Conservation (phyloP, 2,797 vertebrate species). For the Pipistrellus kuhlii region DNA sequence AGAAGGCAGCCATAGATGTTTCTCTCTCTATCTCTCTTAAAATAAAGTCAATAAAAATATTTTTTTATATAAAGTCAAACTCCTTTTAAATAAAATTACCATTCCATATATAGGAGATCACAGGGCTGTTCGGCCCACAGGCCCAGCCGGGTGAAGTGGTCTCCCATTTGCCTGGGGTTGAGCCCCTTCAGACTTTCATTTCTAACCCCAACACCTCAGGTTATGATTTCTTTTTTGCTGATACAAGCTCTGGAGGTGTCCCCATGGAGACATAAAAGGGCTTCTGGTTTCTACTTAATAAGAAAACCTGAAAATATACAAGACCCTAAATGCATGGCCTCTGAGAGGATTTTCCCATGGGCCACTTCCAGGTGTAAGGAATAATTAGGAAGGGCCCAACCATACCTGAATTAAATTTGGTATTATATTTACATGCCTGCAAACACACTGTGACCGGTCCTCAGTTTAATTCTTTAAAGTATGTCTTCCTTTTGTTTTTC, state of each 20-base stretch:
- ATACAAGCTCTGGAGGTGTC: slow-evolving; percentile 65
- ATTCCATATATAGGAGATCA: not conserved
- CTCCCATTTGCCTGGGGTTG: not conserved
- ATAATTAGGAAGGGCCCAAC: slow-evolving; percentile 76
- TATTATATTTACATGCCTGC: slow-evolving; percentile 33
- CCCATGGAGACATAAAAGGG: slow-evolving; percentile 78
- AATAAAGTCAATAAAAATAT: not conserved
- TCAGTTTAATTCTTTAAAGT: slow-evolving; percentile 2
- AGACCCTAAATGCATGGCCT: slow-evolving; percentile 77
- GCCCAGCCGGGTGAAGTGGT: not conserved
- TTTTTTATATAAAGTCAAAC: not conserved
- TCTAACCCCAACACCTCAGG: slow-evolving; percentile 75
- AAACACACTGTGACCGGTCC: not conserved
- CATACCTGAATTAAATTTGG: slow-evolving; percentile 65
- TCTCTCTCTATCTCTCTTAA: not conserved
- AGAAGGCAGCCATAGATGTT: not conserved
- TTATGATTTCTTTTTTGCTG: slow-evolving; percentile 76
- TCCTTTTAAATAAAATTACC: not conserved
- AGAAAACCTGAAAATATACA: slow-evolving; percentile 82
- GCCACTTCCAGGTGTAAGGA: slow-evolving; percentile 79
- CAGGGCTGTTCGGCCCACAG: not conserved
- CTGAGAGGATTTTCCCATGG: slow-evolving; percentile 78
- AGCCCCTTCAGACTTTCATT: slow-evolving; percentile 58
- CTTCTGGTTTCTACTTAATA: slow-evolving; percentile 83
- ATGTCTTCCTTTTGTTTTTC: not conserved